Evolutionary conservation across 2,113 vertebrate genomes (phyloP).

Genomic region (Agapornis roseicollis): DNA sequence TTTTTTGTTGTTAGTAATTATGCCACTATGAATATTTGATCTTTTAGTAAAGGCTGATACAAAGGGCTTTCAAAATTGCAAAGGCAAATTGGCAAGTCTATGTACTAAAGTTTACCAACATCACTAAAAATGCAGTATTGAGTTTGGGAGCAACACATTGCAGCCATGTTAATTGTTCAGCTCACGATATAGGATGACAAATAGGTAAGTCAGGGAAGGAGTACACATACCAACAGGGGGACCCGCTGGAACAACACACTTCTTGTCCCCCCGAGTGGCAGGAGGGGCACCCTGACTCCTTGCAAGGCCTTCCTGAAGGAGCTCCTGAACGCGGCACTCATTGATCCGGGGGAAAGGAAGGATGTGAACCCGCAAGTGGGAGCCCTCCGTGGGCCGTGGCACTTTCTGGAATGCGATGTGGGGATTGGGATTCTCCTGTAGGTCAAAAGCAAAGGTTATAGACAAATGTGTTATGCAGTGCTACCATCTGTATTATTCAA

Average conservation of each 20-base stretch:
- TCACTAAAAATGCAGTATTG: background rate
- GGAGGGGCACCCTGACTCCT: conserved; percentile 78
- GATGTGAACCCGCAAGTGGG: conserved; percentile 93
- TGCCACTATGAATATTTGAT: background rate
- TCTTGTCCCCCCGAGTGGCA: conserved; percentile 81
- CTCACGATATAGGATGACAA: background rate
- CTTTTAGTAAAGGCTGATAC: background rate
- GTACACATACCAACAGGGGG: conserved; percentile 89
- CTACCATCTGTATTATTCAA: background rate
- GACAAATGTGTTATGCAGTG: background rate
- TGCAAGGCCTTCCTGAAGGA: conserved; percentile 82
- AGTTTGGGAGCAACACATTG: background rate
- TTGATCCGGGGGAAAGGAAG: conserved; percentile 90
- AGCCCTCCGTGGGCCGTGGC: conserved; percentile 93
- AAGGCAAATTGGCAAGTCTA: background rate
- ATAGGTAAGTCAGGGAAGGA: background rate
- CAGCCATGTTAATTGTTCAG: background rate
- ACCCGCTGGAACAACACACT: conserved; percentile 94
- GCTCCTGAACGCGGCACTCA: conserved; percentile 84
- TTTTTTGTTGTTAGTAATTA: background rate
- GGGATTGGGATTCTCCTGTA: conserved; percentile 95
- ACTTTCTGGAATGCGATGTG: conserved; percentile 99
- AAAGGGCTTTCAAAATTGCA: background rate
- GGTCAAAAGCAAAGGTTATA: background rate
- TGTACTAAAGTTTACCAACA: accelerated